Evolutionary conservation across 2,797 vertebrate species (phyloP), one percentile per base, ranked within the genome.

Genomic region (Clarias fuscus): DNA sequence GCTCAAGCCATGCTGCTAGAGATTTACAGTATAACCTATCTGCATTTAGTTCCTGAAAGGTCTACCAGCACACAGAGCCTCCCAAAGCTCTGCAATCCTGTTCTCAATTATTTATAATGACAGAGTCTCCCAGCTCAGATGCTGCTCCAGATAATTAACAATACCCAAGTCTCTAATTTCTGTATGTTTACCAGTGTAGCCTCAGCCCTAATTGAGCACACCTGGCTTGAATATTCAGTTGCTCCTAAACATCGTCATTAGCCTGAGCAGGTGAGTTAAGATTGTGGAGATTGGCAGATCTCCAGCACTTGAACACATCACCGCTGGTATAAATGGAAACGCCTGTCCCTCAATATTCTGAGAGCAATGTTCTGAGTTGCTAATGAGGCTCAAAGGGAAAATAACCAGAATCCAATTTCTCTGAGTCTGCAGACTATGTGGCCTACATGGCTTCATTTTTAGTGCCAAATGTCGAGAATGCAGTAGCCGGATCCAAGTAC

Each of bases 181-280:
- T 6, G n/a, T n/a, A 68, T 67, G 43, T 82, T 82, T 56, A 68
- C 33, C 4, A 18, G n/a, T 22, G n/a, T 53, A 82, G 43, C 10
- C 15, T 27, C n/a, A 24, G 80, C n/a, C 2, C 48, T 56, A 82
- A 82, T 68, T 53, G 43, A 82, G 80, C 11, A 76, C 83, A 84
- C n/a, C 72, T 85, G 72, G 61, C 76, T 80, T 0, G 43, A 62
- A 80, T 68, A 70, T 71, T 80, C 56, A 22, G 56, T 8, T 30
- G 43, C 76, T 43, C 71, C 65, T 22, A 59, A 77, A 68, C 48
- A 86, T 64, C 0, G 7, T 48, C 53, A 70, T 77, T 82, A 82
- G 27, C 43, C 59, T 24, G 20, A 87, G 27, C 86, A 84, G 82
- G 82, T 84, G 76, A 65, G 75, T 56, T 64, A 24, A 65, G 76